Evolutionary conservation across 2,888 invertebrate genomes (phyloP), one percentile per base, ranked within the genome.

Genomic region (Hemistola chrysoprasaria): DNA sequence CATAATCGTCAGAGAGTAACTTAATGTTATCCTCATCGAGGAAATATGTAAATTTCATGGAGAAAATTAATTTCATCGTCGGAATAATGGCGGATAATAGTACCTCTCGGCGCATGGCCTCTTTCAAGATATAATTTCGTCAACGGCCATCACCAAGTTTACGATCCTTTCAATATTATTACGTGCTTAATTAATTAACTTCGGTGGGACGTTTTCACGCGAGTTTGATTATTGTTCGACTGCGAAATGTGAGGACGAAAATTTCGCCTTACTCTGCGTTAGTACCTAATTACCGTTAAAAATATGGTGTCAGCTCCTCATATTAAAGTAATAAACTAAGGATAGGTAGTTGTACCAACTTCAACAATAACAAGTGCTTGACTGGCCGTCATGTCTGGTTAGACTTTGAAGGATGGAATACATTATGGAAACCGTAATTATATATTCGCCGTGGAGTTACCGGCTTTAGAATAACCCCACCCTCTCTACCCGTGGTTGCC

Each of bases 51-150:
- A 62, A 61, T 60, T 56, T 56, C 53, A 62, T 62, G 48, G 51
- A 45, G 36, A 46, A 57, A 54, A 60, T 57, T 51, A 60, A 62
- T 62, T 65, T 65, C 61, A 62, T 68, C 60, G 60, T 60, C 50
- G 44, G 56, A 62, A 65, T 68, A 67, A 68, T 62, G 63, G 54
- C 50, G 53, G 50, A 59, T 65, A 63, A 69, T 62, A 56, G 59
- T 56, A 55, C 43, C 56, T 53, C 65, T 65, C 50, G 49, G 57
- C 59, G 56, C 52, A n/a, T n/a, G 16, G 16, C 57, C 56, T 62
- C 59, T 56, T 62, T 65, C 61, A 51, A 63, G 60, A 71, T 64
- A 71, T 71, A 71, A 73, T 70, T 73, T 65, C 59, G 59, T 65
- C 62, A 66, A 59, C 62, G 62, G 53, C 62, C 61, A 56, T 69